Evolutionary conservation across 1,140 invertebrate genomes (phyloP).

Genomic region (Formica exsecta): DNA sequence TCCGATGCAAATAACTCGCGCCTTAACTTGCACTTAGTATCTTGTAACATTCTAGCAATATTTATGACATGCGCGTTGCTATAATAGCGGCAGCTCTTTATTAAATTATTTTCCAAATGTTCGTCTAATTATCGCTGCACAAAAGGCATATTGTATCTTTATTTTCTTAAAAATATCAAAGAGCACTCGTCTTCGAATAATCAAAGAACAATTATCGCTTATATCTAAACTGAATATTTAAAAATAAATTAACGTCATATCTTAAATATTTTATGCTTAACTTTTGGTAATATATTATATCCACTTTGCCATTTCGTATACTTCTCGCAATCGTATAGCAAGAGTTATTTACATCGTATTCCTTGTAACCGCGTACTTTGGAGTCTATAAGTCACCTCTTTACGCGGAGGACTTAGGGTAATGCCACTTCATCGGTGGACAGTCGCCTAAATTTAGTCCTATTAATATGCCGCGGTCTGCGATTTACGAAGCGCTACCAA

Average conservation of each 20-base stretch:
- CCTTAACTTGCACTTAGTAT: slow-evolving; percentile 52
- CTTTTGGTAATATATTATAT: slow-evolving; percentile 12
- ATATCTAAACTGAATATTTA: slow-evolving; percentile 13
- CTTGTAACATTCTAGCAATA: slow-evolving; percentile 36
- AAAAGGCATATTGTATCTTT: slow-evolving; percentile 37
- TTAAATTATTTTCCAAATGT: slow-evolving; percentile 33
- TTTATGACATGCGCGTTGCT: slow-evolving; percentile 47
- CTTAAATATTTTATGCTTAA: neutral
- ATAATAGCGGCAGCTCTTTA: slow-evolving; percentile 28
- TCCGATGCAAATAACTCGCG: slow-evolving; percentile 56
- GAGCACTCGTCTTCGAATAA: neutral
- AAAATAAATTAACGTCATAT: too few relatives aligned
- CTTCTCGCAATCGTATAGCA: neutral
- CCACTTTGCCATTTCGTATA: neutral
- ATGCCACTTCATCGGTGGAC: slow-evolving; percentile 59
- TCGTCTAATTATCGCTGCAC: slow-evolving; percentile 23
- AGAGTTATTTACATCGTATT: slow-evolving; percentile 50
- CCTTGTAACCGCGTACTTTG: neutral
- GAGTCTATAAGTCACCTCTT: slow-evolving; percentile 40
- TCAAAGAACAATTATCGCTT: slow-evolving; percentile 3
- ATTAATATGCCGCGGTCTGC: slow-evolving; percentile 33
- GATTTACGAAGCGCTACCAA: slow-evolving; percentile 56
- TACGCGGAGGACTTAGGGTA: slow-evolving; percentile 35
- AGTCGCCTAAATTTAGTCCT: slow-evolving; percentile 68
- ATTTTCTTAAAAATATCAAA: slow-evolving; percentile 42